Evolutionary conservation across 2,888 invertebrate genomes (phyloP).

Genomic region (Eupithecia abbreviata): DNA sequence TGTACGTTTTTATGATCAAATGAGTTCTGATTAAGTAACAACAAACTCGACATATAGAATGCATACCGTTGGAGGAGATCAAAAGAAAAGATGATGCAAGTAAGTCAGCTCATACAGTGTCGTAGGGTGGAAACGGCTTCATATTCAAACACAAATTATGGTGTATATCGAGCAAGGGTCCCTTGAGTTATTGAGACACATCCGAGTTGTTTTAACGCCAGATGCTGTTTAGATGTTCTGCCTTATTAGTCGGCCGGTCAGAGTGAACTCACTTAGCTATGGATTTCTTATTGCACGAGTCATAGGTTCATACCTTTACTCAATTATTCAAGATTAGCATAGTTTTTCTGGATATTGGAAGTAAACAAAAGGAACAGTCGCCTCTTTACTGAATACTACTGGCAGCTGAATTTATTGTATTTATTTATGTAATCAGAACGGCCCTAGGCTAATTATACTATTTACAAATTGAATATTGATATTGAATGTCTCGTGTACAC

Average conservation of each 20-base stretch:
- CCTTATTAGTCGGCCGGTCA: constrained; percentile 24
- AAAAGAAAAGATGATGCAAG: not conserved
- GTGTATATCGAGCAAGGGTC: constrained; percentile 19
- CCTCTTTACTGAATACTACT: too few species aligned
- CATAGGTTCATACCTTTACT: not conserved
- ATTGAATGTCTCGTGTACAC: too few species aligned
- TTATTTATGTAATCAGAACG: too few species aligned
- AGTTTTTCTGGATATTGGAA: too few species aligned
- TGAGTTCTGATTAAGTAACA: not conserved
- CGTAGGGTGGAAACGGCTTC: not conserved
- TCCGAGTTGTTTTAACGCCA: constrained; percentile 64
- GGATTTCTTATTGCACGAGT: not conserved
- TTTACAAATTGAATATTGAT: too few species aligned
- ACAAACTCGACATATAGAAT: not conserved
- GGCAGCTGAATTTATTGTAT: too few species aligned
- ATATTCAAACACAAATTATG: constrained; percentile 7
- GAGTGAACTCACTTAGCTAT: constrained; percentile 9
- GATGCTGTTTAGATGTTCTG: constrained; percentile 54
- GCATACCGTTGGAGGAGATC: not conserved
- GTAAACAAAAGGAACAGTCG: too few species aligned
- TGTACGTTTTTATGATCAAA: not conserved
- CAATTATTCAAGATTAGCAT: not conserved
- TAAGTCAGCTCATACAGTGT: not conserved
- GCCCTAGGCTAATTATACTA: too few species aligned
- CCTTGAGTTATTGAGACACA: constrained; percentile 67